Conservation (phyloP, 2,888 invertebrate species). For the Agrochola lota region DNA sequence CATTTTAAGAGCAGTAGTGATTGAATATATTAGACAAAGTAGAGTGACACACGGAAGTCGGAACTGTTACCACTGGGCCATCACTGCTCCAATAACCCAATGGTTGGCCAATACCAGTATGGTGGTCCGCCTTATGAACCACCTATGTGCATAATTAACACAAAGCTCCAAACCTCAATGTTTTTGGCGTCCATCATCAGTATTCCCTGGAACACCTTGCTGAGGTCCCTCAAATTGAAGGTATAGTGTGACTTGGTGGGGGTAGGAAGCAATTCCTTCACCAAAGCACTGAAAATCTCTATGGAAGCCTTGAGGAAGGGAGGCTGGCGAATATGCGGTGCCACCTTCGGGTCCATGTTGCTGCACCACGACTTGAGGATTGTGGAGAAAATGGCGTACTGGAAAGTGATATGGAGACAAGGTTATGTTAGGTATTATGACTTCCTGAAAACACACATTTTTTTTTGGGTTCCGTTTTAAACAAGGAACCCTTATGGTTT, state of each 20-base stretch:
- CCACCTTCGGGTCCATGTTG: conserved; percentile 74
- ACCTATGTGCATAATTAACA: not conserved
- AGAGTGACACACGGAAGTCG: too few species aligned
- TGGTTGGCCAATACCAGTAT: not conserved
- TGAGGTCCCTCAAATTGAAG: conserved; percentile 96
- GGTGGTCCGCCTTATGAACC: too few species aligned
- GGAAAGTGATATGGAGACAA: conserved; percentile 51
- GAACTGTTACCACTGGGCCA: too few species aligned
- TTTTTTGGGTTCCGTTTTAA: too few species aligned
- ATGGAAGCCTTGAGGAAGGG: conserved; percentile 92
- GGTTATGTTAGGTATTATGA: not conserved
- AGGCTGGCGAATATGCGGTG: conserved; percentile 74
- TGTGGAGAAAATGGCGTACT: conserved; percentile 92
- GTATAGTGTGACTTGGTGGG: conserved; percentile 97
- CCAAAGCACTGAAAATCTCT: conserved; percentile 92
- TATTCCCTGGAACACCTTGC: conserved; percentile 95
- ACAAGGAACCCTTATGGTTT: too few species aligned
- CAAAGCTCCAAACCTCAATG: conserved; percentile 87
- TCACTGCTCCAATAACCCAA: not conserved
- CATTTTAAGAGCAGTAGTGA: not conserved
- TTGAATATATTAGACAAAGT: too few species aligned
- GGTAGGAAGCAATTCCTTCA: conserved; percentile 94
- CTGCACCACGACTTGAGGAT: conserved; percentile 93
- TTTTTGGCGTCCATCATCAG: conserved; percentile 92
- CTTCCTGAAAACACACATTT: not conserved